phyloP scores from a whole-genome alignment of 53 echinoderm and acorn worm genomes.

The Stichopus horrens region DNA sequence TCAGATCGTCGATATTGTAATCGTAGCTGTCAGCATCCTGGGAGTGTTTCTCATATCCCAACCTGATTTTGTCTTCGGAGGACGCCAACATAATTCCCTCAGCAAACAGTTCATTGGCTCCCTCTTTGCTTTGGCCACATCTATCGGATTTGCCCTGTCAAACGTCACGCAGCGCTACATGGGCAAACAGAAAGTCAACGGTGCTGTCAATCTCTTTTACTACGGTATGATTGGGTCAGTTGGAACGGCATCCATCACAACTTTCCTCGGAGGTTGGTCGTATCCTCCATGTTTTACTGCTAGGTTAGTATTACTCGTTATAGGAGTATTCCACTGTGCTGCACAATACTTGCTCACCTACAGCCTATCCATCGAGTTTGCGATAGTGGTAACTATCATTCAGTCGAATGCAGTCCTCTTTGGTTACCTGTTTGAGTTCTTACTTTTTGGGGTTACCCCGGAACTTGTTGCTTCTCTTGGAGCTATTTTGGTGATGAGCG shows the following conservation, averaged over 20 bases:
- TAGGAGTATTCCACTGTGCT: neutral
- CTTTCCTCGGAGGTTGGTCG: neutral
- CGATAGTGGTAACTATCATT: neutral
- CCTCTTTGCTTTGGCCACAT: neutral
- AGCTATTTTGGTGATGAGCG: neutral
- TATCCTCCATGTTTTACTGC: neutral
- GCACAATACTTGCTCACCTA: neutral
- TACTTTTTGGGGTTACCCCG: neutral
- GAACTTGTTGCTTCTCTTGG: neutral
- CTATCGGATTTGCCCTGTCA: neutral
- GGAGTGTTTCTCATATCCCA: neutral
- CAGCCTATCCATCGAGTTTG: neutral
- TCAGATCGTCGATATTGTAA: neutral
- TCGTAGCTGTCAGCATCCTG: neutral
- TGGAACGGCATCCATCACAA: neutral
- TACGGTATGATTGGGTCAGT: neutral
- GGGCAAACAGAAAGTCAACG: neutral
- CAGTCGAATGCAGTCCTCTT: constrained; percentile 15
- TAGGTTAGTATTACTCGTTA: neutral
- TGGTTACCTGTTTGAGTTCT: constrained; percentile 19
- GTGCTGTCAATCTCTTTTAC: neutral
- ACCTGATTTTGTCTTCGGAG: constrained; percentile 1
- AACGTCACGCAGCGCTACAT: neutral
- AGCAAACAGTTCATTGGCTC: neutral
- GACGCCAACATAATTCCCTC: neutral